Evolutionary conservation across 35 echinoderm and acorn worm genomes (phyloP).

Genomic region (Lytechinus variegatus): DNA sequence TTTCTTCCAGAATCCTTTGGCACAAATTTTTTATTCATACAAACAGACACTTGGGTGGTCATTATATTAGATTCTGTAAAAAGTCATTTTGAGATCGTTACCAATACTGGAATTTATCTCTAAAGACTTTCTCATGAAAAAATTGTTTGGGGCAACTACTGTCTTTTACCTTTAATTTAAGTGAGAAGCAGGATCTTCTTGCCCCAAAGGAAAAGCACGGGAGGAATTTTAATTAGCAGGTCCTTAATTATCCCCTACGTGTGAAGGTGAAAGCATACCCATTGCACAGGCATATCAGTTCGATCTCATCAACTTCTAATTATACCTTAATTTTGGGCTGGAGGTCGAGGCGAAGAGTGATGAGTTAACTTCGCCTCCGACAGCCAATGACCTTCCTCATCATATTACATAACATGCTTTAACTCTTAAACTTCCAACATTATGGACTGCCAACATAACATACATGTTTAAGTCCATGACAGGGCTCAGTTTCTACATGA

Average conservation of each 20-base stretch:
- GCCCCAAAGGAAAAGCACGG: not conserved
- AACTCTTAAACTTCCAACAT: too few species aligned
- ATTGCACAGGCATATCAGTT: not conserved
- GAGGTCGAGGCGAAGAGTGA: not conserved
- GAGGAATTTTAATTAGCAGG: not conserved
- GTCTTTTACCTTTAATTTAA: not conserved
- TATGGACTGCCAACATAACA: too few species aligned
- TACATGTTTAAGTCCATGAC: too few species aligned
- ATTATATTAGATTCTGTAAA: too few species aligned
- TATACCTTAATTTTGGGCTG: slow-evolving; percentile 12
- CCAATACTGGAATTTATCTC: too few species aligned
- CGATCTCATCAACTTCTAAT: slow-evolving; percentile 19
- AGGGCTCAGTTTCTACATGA: too few species aligned
- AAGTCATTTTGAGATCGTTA: too few species aligned
- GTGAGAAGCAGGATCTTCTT: not conserved
- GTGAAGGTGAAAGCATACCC: not conserved
- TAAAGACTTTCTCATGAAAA: too few species aligned
- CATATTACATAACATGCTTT: not conserved
- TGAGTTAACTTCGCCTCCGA: not conserved
- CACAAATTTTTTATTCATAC: too few species aligned
- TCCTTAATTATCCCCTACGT: not conserved
- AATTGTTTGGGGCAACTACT: not conserved
- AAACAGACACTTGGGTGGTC: too few species aligned
- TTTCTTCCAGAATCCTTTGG: too few species aligned
- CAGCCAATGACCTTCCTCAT: not conserved